Evolutionary conservation across 2,797 vertebrate genomes (phyloP), one percentile per base, ranked within the genome.

Genomic region (Takifugu rubripes): DNA sequence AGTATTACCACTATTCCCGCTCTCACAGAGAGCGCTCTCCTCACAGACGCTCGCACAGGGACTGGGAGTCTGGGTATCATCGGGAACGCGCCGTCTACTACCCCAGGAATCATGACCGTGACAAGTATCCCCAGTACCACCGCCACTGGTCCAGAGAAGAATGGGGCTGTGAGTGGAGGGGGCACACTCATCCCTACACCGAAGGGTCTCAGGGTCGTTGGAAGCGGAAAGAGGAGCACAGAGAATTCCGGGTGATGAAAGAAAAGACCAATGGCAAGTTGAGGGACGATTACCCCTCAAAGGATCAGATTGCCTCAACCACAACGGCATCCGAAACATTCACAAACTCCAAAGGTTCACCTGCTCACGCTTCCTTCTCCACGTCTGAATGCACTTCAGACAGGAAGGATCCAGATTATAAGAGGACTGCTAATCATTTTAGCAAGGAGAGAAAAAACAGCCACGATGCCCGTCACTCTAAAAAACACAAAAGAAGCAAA

Each of bases 401-500:
- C 36, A 72, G 61, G 16, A 72, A 86, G 4, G 82, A 84, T 0
- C 0, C 53, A 0, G 90, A 70, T 59, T 49, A 89, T 33, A 91
- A 69, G 74, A 91, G 83, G 66, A 63, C 76, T 12, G 5, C 15
- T 1, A 68, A 50, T 40, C 5, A 31, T n/a, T 21, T 5, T n/a
- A 75, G 60, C 47, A 81, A 69, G n/a, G 89, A 87, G 29, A 63
- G 64, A 10, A 76, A 81, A 0, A 74, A 62, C 10, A 59, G 79
- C 43, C 58, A 68, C 0, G 91, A 90, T 21, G 87, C 88, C 29
- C 82, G 75, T 26, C 84, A 66, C 70, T 81, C 29, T 1, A 94
- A 91, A 75, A 97, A 94, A 88, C 90, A 90, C 69, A 97, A 95
- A 72, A 98, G 95, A 64, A 93, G 92, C 49, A 98, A 96, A 90